phyloP scores from a whole-genome alignment of 2,113 vertebrate species.

The Callipepla californica region DNA sequence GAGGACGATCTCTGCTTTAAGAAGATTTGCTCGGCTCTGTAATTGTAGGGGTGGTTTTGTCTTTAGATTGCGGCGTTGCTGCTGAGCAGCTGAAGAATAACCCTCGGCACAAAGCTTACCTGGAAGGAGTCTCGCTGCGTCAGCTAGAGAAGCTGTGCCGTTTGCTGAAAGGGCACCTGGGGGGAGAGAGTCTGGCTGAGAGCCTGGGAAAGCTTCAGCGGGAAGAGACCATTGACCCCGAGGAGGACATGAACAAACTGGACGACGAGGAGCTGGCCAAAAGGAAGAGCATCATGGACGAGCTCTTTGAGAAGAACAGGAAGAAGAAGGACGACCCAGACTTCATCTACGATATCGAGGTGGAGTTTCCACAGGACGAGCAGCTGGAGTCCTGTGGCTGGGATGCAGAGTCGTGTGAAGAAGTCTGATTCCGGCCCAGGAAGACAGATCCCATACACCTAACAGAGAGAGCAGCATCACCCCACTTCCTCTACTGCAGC shows the following conservation, averaged over 20 bases:
- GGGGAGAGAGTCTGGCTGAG: slow-evolving; percentile 80
- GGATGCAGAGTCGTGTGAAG: slow-evolving; percentile 88
- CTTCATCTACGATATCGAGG: slow-evolving; percentile 91
- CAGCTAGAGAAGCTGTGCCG: slow-evolving; percentile 88
- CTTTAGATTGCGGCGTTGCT: slow-evolving; percentile 85
- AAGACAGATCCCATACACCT: neutral
- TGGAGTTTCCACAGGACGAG: slow-evolving; percentile 85
- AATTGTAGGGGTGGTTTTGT: neutral
- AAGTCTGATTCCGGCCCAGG: slow-evolving; percentile 74
- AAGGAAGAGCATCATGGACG: slow-evolving; percentile 92
- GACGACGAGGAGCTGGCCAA: slow-evolving; percentile 87
- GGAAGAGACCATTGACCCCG: slow-evolving; percentile 81
- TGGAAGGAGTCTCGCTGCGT: slow-evolving; percentile 82
- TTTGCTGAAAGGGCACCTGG: slow-evolving; percentile 84
- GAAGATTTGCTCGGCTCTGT: neutral
- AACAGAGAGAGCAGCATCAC: neutral
- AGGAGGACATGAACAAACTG: slow-evolving; percentile 95
- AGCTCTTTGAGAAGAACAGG: slow-evolving; percentile 90
- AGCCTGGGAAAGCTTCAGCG: slow-evolving; percentile 80
- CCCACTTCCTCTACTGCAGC: accelerated
- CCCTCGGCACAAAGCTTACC: slow-evolving; percentile 85
- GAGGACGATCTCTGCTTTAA: neutral
- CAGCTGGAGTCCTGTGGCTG: slow-evolving; percentile 87
- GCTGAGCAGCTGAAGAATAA: slow-evolving; percentile 92
- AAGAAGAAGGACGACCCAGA: slow-evolving; percentile 86